Conservation (phyloP, 2,797 vertebrate species). For the Brachyalestes nurse region DNA sequence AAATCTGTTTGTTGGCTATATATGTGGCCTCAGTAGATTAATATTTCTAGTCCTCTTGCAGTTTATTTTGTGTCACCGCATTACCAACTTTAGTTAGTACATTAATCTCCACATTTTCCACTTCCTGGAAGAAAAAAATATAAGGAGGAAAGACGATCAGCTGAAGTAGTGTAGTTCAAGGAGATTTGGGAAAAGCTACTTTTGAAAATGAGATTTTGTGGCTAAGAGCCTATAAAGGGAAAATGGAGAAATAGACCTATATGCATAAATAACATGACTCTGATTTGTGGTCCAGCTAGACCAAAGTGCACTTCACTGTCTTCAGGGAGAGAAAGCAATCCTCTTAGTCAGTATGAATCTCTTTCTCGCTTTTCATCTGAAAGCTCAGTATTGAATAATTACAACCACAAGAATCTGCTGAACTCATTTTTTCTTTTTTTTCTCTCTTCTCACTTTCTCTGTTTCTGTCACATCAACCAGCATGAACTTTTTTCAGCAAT, state of each 20-base stretch:
- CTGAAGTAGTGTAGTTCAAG: conserved; percentile 1
- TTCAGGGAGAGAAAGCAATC: conserved; percentile 47
- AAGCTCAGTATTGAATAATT: conserved; percentile 54
- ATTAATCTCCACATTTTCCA: conserved; percentile 13
- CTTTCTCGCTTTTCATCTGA: conserved; percentile 17
- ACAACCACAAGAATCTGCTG: conserved; percentile 9
- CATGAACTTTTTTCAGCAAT: too few relatives aligned
- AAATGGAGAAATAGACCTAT: conserved; percentile 37
- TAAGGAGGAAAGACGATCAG: conserved; percentile 17
- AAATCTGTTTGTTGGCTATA: background rate
- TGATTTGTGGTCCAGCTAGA: conserved; percentile 37
- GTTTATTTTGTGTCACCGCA: background rate
- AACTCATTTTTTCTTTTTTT: background rate
- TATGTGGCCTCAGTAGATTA: background rate
- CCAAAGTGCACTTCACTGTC: conserved; percentile 37
- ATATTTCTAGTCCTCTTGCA: too few relatives aligned
- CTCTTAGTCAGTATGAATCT: conserved; percentile 53
- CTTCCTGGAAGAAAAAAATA: conserved; percentile 2
- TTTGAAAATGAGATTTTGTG: conserved; percentile 51
- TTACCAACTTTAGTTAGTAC: background rate
- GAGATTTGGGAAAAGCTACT: conserved; percentile 29
- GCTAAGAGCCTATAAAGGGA: conserved; percentile 55
- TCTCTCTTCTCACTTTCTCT: too few relatives aligned
- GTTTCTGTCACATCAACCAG: too few relatives aligned
- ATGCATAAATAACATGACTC: conserved; percentile 56